A percentile compares a stretch with the other conserved stretches of the same genome.
These are phyloP conservation scores for Pangasianodon gigas DNA, from an alignment of 2,113 vertebrate species.

Conservation along the genomic window DNA sequence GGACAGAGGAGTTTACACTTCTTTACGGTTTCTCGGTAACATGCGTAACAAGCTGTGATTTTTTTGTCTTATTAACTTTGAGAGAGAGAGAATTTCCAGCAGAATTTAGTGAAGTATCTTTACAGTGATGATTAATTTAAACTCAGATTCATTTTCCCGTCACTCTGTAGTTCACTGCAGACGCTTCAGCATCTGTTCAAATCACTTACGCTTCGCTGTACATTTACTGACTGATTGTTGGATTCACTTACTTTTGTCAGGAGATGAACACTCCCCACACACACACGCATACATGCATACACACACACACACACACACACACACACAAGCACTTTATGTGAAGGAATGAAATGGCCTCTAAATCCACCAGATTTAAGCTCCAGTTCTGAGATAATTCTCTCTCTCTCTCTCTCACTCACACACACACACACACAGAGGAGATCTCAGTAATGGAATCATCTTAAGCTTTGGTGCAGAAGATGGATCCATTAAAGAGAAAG, in stretches of 20 bases:
- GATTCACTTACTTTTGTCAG: neutral
- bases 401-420: neutral
- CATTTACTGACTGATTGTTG: neutral
- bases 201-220: too few species aligned
- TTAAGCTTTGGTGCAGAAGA: slow-evolving; percentile 41
- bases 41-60: too few species aligned
- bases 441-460: slow-evolving; percentile 49
- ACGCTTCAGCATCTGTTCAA: too few species aligned
- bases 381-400: neutral
- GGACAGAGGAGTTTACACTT: too few species aligned
- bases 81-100: too few species aligned
- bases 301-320: neutral
- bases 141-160: neutral
- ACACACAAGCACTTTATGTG: neutral
- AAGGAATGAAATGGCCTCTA: slow-evolving; percentile 37
- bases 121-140: too few species aligned
- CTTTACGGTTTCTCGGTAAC: too few species aligned
- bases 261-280: neutral
- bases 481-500: slow-evolving; percentile 47
- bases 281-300: neutral
- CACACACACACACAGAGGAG: slow-evolving; percentile 8
- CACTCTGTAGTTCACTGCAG: too few species aligned
- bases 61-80: too few species aligned
- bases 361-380: slow-evolving; percentile 39
- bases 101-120: too few species aligned